phyloP scores from a whole-genome alignment of 1,140 invertebrate species.

The Probaryconus sp. region DNA sequence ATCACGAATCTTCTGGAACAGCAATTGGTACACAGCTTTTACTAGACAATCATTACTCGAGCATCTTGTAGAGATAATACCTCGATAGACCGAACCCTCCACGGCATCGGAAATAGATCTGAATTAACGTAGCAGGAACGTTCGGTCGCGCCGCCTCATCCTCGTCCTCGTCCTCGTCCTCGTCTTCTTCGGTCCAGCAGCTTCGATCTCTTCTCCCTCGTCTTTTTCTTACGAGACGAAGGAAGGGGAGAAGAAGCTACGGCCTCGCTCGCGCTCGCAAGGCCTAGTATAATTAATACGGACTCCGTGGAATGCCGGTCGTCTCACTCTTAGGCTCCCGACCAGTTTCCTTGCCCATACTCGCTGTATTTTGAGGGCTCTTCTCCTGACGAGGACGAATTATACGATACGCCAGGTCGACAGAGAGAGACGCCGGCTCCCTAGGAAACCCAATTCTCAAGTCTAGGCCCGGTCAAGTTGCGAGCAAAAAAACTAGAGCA shows the following conservation, averaged over 20 bases:
- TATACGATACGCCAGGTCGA: neutral
- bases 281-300: constrained; percentile 77
- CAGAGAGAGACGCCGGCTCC: constrained; percentile 27
- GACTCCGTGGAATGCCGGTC: constrained; percentile 76
- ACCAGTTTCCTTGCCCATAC: constrained; percentile 62
- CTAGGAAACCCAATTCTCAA: constrained; percentile 56
- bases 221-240: constrained; percentile 15
- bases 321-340: constrained; percentile 69
- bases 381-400: constrained; percentile 12
- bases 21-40: constrained; percentile 37
- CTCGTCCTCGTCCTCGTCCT: constrained; percentile 4
- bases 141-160: constrained; percentile 9
- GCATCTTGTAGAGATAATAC: constrained; percentile 47
- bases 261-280: constrained; percentile 67
- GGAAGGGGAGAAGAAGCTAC: constrained; percentile 18
- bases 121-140: constrained; percentile 37
- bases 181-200: constrained; percentile 12
- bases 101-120: constrained; percentile 44
- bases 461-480: constrained; percentile 48
- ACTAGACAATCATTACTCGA: constrained; percentile 46
- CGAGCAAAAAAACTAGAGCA: constrained; percentile 61
- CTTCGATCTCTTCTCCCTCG: neutral
- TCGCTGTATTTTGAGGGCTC: constrained; percentile 43
- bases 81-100: constrained; percentile 26
- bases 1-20: constrained; percentile 15